A percentile compares a stretch with the other conserved stretches of the same genome.
These are phyloP conservation scores for Gadopsis bispinosus DNA, from an alignment of 2,797 vertebrate genomes.

Conservation along the genomic window DNA sequence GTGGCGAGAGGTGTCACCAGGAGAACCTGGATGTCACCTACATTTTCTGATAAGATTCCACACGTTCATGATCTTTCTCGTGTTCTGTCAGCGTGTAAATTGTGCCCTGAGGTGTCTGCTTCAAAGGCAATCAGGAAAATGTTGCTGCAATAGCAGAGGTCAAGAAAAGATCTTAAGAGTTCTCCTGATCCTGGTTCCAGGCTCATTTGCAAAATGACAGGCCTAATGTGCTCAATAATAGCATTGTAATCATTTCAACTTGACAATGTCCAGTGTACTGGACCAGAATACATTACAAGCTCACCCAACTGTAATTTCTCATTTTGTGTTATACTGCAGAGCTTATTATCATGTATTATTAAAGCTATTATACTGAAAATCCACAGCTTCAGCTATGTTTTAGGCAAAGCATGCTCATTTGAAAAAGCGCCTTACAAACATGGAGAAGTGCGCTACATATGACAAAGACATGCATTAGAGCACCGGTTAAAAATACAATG, in stretches of 20 bases:
- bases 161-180: constrained; percentile 4
- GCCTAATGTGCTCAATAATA: not conserved
- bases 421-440: not conserved
- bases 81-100: constrained; percentile 40
- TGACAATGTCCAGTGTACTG: not conserved
- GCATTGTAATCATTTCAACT: not conserved
- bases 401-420: no score
- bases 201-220: constrained; percentile 12
- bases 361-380: not conserved
- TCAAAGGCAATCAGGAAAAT: constrained; percentile 29
- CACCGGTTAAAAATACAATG: not conserved
- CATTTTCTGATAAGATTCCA: constrained; percentile 49
- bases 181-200: not conserved
- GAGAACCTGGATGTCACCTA: constrained; percentile 44
- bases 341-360: not conserved
- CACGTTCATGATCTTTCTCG: constrained; percentile 33
- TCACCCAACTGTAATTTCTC: not conserved
- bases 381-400: not conserved
- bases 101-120: constrained; percentile 13
- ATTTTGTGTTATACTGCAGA: not conserved
- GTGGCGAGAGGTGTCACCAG: constrained; percentile 29
- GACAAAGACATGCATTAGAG: not conserved
- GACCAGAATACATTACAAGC: not conserved
- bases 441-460: not conserved
- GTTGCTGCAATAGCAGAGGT: constrained; percentile 14